These are phyloP conservation scores for Poecilobothrus nobilitatus DNA, from an alignment of 2,888 invertebrate genomes.

Conservation along the genomic window DNA sequence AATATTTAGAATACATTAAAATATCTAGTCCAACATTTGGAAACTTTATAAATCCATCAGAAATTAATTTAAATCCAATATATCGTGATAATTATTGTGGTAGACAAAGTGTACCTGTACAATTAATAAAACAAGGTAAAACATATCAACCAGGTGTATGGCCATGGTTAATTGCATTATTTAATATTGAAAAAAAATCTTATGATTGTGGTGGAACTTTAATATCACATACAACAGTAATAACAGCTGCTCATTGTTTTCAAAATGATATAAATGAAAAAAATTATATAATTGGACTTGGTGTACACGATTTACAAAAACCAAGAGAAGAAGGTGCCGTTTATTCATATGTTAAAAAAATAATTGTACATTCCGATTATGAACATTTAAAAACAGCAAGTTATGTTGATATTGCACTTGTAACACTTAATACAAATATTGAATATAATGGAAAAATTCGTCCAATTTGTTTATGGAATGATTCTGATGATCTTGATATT, in stretches of 20 bases:
- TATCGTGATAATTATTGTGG: slow-evolving; percentile 22
- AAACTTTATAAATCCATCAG: too few relatives aligned
- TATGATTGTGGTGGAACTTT: slow-evolving; percentile 38
- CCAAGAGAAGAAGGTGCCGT: slow-evolving; percentile 29
- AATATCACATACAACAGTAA: slow-evolving; percentile 32
- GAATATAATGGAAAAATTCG: not conserved
- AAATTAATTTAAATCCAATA: not conserved
- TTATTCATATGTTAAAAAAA: slow-evolving; percentile 25
- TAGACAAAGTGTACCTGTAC: slow-evolving; percentile 21
- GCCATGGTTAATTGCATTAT: slow-evolving; percentile 60
- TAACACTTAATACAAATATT: slow-evolving; percentile 34
- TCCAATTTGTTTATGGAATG: not conserved
- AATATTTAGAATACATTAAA: too few relatives aligned
- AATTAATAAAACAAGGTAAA: slow-evolving; percentile 19
- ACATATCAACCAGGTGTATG: slow-evolving; percentile 46
- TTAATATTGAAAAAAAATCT: slow-evolving; percentile 41
- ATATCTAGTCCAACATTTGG: too few relatives aligned
- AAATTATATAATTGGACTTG: not conserved
- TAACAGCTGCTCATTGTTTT: slow-evolving; percentile 2
- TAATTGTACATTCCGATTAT: slow-evolving; percentile 44
- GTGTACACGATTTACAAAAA: slow-evolving; percentile 25
- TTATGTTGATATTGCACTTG: slow-evolving; percentile 47
- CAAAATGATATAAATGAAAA: slow-evolving; percentile 12
- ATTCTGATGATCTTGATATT: slow-evolving; percentile 7
- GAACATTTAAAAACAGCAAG: slow-evolving; percentile 42